These are phyloP conservation scores for Myopa tessellatipennis DNA, from an alignment of 2,888 invertebrate species.

Conservation along the genomic window DNA sequence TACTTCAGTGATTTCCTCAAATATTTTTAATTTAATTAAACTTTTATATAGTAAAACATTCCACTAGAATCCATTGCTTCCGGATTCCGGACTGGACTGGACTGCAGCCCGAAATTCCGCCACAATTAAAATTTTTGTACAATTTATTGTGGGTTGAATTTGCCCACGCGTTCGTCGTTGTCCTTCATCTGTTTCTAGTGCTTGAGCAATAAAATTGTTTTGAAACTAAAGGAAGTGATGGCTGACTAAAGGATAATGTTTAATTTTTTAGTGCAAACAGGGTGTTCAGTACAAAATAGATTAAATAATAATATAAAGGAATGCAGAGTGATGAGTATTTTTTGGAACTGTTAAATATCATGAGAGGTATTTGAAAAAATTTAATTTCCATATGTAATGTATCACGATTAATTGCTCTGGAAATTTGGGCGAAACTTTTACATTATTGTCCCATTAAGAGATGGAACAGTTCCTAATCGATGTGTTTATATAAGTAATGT, in stretches of 20 bases:
- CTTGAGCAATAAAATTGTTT: neutral
- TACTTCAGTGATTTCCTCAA: neutral
- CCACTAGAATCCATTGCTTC: neutral
- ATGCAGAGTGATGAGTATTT: too few relatives aligned
- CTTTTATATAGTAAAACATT: neutral
- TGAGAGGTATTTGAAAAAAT: too few relatives aligned
- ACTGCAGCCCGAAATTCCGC: constrained; percentile 17
- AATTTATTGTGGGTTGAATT: neutral
- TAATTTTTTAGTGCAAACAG: neutral
- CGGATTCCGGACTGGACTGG: neutral
- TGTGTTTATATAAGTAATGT: too few relatives aligned
- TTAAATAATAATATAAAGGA: too few relatives aligned
- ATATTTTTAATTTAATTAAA: constrained; percentile 24
- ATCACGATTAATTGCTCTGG: too few relatives aligned
- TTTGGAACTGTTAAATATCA: too few relatives aligned
- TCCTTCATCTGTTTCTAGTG: neutral
- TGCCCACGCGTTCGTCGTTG: neutral
- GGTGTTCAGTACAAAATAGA: neutral
- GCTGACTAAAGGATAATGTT: neutral
- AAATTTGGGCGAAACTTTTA: too few relatives aligned
- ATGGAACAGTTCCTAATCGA: too few relatives aligned
- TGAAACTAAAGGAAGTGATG: constrained; percentile 13
- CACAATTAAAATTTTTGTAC: constrained; percentile 10
- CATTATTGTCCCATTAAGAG: too few relatives aligned
- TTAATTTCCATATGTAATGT: too few relatives aligned